Percentiles rank a stretch among this genome's conserved stretches.
phyloP scores from a whole-genome alignment of 2,113 vertebrate species.

The Echinops telfairi region DNA sequence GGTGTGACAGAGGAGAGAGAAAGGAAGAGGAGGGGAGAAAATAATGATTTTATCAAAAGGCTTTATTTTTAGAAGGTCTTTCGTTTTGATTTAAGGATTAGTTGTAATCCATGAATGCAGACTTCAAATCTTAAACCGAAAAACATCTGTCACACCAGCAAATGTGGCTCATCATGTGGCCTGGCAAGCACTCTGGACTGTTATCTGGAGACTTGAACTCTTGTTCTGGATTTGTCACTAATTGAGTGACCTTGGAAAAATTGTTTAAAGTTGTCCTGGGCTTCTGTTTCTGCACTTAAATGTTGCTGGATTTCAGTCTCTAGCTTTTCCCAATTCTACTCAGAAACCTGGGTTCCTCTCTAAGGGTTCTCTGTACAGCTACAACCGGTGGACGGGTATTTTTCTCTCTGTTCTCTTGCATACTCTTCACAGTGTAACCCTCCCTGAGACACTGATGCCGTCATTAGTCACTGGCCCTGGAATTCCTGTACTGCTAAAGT shows the following conservation, averaged over 20 bases:
- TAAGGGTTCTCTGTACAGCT: neutral
- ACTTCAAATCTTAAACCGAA: constrained; percentile 49
- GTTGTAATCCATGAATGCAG: constrained; percentile 17
- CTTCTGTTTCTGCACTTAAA: constrained; percentile 17
- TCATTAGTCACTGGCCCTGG: neutral
- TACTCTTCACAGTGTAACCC: neutral
- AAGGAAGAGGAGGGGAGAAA: neutral
- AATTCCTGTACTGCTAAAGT: neutral
- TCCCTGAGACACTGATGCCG: neutral
- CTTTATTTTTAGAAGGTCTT: constrained; percentile 67
- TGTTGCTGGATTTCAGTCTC: neutral
- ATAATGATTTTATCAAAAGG: neutral
- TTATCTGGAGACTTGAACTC: constrained; percentile 23
- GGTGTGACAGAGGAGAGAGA: neutral
- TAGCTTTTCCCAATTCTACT: neutral
- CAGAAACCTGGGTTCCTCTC: neutral
- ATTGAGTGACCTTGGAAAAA: constrained; percentile 29
- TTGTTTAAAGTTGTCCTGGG: neutral
- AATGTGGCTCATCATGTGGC: constrained; percentile 38
- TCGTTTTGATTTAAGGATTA: constrained; percentile 62
- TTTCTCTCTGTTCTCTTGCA: neutral
- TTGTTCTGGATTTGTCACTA: neutral
- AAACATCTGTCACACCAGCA: constrained; percentile 55
- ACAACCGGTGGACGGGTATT: neutral
- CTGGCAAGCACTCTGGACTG: constrained; percentile 37